Conservation (phyloP, 2,113 vertebrate genomes). For the Centropristis striata region DNA sequence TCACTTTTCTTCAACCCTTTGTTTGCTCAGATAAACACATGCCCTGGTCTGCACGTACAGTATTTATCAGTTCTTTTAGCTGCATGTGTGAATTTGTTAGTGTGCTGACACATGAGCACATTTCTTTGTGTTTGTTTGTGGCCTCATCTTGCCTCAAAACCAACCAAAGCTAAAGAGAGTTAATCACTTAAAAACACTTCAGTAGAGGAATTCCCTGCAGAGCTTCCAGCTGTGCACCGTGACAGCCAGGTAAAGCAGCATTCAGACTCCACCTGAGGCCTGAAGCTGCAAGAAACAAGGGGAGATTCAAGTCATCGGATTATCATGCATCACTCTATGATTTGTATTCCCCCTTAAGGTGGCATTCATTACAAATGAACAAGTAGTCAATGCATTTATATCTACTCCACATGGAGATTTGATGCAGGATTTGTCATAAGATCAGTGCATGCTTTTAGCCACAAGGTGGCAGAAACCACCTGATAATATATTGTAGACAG, state of each 20-base stretch:
- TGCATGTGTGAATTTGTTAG: not conserved
- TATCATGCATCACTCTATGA: not conserved
- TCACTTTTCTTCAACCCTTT: conserved; percentile 42
- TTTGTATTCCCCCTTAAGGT: not conserved
- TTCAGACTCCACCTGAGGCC: conserved; percentile 41
- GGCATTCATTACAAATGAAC: not conserved
- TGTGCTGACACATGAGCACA: not conserved
- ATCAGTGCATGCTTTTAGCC: conserved; percentile 5
- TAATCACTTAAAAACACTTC: conserved; percentile 3
- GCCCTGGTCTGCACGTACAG: not conserved
- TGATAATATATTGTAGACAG: not conserved
- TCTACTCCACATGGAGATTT: not conserved
- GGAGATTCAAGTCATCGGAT: not conserved
- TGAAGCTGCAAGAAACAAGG: conserved; percentile 10
- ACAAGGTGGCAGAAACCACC: conserved; percentile 58
- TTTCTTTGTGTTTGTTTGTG: conserved; percentile 27
- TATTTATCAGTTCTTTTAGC: conserved; percentile 17
- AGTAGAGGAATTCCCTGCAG: conserved; percentile 23
- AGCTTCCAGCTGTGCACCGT: conserved; percentile 45
- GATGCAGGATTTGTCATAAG: not conserved
- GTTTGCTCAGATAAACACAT: conserved; percentile 25
- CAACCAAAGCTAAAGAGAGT: conserved; percentile 8
- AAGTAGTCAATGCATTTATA: not conserved
- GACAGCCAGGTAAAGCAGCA: conserved; percentile 18
- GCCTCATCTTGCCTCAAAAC: not conserved